Evolutionary conservation across 1,140 invertebrate species (phyloP), one percentile per base, ranked within the genome.

Genomic region (Ceratina japonica): DNA sequence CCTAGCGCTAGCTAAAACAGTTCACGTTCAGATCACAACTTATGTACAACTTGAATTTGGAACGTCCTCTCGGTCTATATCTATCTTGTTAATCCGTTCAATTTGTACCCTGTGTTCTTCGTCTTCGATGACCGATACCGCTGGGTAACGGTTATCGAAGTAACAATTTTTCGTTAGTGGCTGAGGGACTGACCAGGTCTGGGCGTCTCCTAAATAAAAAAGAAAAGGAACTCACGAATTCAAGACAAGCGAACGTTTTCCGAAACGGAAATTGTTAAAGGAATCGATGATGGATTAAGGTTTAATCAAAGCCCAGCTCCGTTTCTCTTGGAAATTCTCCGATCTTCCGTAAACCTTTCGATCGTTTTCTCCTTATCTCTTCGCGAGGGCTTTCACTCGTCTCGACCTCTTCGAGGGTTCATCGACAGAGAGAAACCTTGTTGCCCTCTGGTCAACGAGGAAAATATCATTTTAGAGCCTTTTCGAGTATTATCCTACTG

Each of bases 401-500:
- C 37, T 37, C 27, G 22, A 3, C 24, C n/a, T 64, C 61, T 44
- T 59, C 5, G 18, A 54, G 52, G 52, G 52, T 54, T 54, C 37
- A 54, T 54, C 52, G 52, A 54, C 13, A 54, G 52, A 75, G 52
- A 20, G 52, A 58, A 59, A 52, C 52, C 18, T 68, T 13, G 20
- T 8, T 24, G n/a, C 22, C 15, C 44, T 63, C 31, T 51, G 54
- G 75, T 12, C 51, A 65, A 65, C 70, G 61, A 73, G 18, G 22
- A 75, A 51, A 24, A 31, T 54, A 44, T 80, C 18, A 63, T 51
- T 63, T 78, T 86, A 86, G 85, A 83, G 85, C 85, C 84, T 83
- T 85, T 37, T 18, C 61, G 72, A 79, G 66, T 75, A 52, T 70
- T 78, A 61, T 4, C 80, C 87, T 92, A 93, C 81, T 93, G 92